phyloP scores from a whole-genome alignment of 2,113 vertebrate species.

The Carassius auratus region DNA sequence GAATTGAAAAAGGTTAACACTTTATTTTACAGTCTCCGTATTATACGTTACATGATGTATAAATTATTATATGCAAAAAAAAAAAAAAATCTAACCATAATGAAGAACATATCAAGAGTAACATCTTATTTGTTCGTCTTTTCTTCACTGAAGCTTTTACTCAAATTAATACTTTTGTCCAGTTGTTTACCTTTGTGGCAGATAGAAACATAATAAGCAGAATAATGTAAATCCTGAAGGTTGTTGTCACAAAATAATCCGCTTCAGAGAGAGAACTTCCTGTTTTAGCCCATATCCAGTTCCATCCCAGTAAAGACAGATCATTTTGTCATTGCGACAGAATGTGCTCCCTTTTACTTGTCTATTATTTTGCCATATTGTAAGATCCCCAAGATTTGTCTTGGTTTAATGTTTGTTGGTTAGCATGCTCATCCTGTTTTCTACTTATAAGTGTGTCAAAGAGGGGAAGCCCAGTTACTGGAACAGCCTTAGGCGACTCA shows the following conservation, averaged over 20 bases:
- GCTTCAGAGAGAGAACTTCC: neutral
- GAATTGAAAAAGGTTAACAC: neutral
- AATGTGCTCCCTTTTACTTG: neutral
- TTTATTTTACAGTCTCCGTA: neutral
- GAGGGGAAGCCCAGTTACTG: constrained; percentile 43
- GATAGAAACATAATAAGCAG: neutral
- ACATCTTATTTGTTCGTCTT: neutral
- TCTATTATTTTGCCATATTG: neutral
- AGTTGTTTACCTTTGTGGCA: neutral
- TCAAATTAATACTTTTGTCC: neutral
- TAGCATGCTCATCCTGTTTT: neutral
- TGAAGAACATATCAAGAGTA: neutral
- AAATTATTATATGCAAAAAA: neutral
- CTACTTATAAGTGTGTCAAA: constrained; percentile 20
- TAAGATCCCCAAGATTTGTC: neutral
- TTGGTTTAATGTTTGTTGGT: neutral
- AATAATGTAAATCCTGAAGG: neutral
- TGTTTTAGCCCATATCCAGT: neutral
- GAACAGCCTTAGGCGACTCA: constrained; percentile 63
- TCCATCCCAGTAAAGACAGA: neutral
- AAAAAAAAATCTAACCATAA: neutral
- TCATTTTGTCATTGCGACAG: neutral
- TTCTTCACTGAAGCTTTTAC: neutral
- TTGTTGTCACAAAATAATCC: neutral
- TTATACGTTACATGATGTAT: neutral